A percentile compares a stretch with the other conserved stretches of the same genome.
These are phyloP conservation scores for Urocynchramus pylzowi DNA, from an alignment of 2,113 vertebrate species.

Conservation along the genomic window DNA sequence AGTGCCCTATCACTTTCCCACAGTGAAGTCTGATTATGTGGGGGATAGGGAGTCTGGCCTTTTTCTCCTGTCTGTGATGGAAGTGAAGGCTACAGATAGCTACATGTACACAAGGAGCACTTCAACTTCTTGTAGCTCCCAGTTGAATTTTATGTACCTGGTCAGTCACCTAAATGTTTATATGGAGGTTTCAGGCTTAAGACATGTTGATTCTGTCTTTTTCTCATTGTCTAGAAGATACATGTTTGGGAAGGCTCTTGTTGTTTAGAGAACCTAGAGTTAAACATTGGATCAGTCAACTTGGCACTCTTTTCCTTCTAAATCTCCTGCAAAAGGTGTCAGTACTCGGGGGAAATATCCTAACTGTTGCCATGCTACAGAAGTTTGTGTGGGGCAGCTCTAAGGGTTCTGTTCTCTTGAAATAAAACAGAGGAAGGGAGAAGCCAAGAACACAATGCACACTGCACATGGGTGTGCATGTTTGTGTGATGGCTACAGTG, in stretches of 20 bases:
- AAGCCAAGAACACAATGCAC: not conserved
- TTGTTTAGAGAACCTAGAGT: not conserved
- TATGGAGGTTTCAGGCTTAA: not conserved
- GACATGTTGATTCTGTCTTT: not conserved
- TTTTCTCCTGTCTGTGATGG: not conserved
- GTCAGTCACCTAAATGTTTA: not conserved
- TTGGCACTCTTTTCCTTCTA: not conserved
- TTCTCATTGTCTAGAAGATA: not conserved
- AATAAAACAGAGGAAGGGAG: not conserved
- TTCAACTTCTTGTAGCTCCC: not conserved
- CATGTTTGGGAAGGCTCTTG: not conserved
- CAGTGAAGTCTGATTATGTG: not conserved
- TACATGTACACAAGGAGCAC: not conserved
- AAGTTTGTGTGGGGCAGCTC: accelerated
- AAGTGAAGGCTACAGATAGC: not conserved
- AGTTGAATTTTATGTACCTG: not conserved
- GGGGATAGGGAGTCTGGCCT: not conserved
- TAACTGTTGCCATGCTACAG: not conserved
- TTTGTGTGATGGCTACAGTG: not conserved
- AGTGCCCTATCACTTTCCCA: not conserved
- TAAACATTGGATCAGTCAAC: not conserved
- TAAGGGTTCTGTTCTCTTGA: not conserved
- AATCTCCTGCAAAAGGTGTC: not conserved
- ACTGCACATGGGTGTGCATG: not conserved
- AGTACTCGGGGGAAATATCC: not conserved